Evolutionary conservation across 37 sponge, comb jelly and placozoan species (phyloP), one percentile per base, ranked within the genome.

Genomic region (Lycopodina hypogea): DNA sequence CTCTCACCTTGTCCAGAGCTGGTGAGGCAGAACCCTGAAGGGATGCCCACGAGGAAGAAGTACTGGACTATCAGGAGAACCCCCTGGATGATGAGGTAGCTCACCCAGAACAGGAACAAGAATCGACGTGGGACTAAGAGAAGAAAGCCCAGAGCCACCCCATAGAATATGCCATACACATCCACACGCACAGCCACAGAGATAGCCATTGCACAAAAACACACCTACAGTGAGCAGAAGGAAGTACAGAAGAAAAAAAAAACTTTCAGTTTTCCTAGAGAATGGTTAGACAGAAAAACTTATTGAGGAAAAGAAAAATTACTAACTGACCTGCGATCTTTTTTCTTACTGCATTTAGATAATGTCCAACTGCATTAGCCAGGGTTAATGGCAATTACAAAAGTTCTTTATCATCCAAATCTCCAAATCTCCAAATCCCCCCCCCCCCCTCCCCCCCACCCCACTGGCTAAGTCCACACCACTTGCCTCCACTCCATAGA

Each of bases 401-500:
- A n/a, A n/a, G n/a, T n/a, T n/a, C n/a, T n/a, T n/a, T n/a, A n/a
- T n/a, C n/a, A n/a, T n/a, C n/a, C n/a, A n/a, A n/a, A n/a, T n/a
- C n/a, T n/a, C n/a, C n/a, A n/a, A n/a, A n/a, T n/a, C n/a, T n/a
- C n/a, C n/a, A n/a, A n/a, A n/a, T n/a, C n/a, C n/a, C n/a, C n/a
- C n/a, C n/a, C n/a, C n/a, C n/a, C n/a, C n/a, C n/a, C n/a, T n/a
- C n/a, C n/a, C n/a, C n/a, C n/a, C n/a, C n/a, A n/a, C n/a, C n/a
- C n/a, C n/a, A n/a, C n/a, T n/a, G n/a, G n/a, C n/a, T n/a, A n/a
- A n/a, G n/a, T n/a, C n/a, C n/a, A n/a, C n/a, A n/a, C n/a, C n/a
- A n/a, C n/a, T n/a, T 39, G 89, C 90, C 78, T 89, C 83, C 37
- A 90, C 37, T 75, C 94, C 94, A 67, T 81, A 86, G 39, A 84